Conservation (phyloP, 2,888 invertebrate species). For the Hylaea fasciaria region DNA sequence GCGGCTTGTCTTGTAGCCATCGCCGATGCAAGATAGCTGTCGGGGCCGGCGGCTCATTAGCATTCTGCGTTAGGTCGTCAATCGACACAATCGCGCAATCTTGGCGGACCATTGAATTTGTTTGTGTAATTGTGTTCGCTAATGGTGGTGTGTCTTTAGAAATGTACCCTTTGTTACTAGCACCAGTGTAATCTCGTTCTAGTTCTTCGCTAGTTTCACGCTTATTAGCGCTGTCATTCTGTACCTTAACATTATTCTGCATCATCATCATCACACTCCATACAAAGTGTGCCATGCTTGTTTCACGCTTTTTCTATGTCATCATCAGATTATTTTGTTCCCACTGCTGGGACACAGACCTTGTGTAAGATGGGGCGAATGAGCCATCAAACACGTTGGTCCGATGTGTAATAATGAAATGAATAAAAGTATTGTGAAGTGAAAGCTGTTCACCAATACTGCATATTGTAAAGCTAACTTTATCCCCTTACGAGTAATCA, state of each 20-base stretch:
- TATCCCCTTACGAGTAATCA: constrained; percentile 74
- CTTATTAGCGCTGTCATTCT: not conserved
- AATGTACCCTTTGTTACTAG: not conserved
- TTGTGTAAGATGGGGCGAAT: too few relatives aligned
- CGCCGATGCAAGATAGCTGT: constrained; percentile 27
- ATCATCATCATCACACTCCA: too few relatives aligned
- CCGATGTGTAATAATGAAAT: too few relatives aligned
- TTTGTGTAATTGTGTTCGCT: constrained; percentile 15
- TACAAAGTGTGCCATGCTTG: too few relatives aligned
- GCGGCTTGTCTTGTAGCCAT: constrained; percentile 12
- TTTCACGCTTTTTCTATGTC: too few relatives aligned
- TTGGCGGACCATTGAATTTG: constrained; percentile 12
- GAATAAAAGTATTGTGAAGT: constrained; percentile 8
- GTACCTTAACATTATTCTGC: constrained; percentile 1
- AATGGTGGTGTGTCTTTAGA: too few relatives aligned
- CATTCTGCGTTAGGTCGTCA: constrained; percentile 17
- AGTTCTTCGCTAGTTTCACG: not conserved
- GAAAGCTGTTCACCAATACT: not conserved
- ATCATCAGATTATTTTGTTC: too few relatives aligned
- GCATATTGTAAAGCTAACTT: constrained; percentile 18
- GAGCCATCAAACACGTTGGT: too few relatives aligned
- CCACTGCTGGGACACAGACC: too few relatives aligned
- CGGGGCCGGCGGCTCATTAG: constrained; percentile 33
- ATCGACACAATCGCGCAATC: constrained; percentile 16
- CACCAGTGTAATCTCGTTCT: not conserved